Evolutionary conservation across 92 coral and sea anemone genomes (phyloP), one percentile per base, ranked within the genome.

Genomic region (Phenganax marumi): DNA sequence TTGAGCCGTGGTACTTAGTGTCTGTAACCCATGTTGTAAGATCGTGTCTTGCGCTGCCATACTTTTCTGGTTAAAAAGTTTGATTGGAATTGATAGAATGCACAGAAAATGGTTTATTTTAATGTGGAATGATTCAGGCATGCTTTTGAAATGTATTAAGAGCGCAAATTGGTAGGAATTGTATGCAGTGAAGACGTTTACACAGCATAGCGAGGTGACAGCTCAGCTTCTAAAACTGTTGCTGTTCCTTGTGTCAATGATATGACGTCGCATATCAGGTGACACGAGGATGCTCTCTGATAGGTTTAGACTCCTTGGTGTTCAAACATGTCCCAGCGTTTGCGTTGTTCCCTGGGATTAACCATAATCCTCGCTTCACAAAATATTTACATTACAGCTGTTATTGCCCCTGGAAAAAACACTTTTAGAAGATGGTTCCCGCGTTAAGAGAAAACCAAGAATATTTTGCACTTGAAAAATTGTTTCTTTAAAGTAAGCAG

Each of bases 311-410:
- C 33, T 54, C 43, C 62, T 24, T 57, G 47, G 39, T 25, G 68
- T 25, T 47, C 81, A 54, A 76, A 76, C 68, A 24, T 39, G 43
- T 76, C 14, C 33, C 25, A 12, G 46, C 23, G 8, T 68, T n/a
- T 8, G 68, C 17, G 57, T 76, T 76, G 81, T 76, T 46, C 51
- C 2, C 10, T 18, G 43, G 48, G 52, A 65, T 76, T 24, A 14
- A 19, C 68, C 81, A 8, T 54, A 76, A 76, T 56, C 68, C 68
- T 21, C 51, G 47, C 57, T 51, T 76, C 81, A 76, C 24, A 48
- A 54, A 25, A 55, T 76, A 76, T 76, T 76, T 65, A 76, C 81
- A 24, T 76, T 76, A 76, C 25, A 68, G 81, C 81, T 76, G 23
- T 48, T 26, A 62, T 54, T 76, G 69, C 62, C 52, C 33, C 6